Evolutionary conservation across 2,113 vertebrate species (phyloP), one percentile per base, ranked within the genome.

Genomic region (Silurus asotus): DNA sequence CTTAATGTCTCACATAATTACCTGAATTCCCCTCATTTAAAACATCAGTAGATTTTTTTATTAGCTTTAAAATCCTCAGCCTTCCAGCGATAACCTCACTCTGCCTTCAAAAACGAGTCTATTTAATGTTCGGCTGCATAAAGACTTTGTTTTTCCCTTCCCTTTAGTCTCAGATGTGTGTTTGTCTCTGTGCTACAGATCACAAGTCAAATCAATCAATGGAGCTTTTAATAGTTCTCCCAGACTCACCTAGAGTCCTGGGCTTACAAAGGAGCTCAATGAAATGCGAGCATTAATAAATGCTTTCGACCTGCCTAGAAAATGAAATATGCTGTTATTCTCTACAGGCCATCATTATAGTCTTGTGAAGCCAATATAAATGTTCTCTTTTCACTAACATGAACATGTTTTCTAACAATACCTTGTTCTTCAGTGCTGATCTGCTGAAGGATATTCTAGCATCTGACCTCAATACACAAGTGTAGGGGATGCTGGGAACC

Each of bases 391-490:
- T 61, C 61, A 20, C 58, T 56, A 75, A 74, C 65, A 81, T 28
- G 76, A 48, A 76, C 55, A 6, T 37, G 7, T 79, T 13, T 75
- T 37, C n/a, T 86, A 81, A 86, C 82, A 81, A 76, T 72, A 81
- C 88, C 64, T 75, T 51, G 49, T 76, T 79, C 25, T 55, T 76
- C 45, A 3, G 11, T 53, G 20, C 65, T 58, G 58, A 72, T 78
- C 74, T 20, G 48, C 62, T 76, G 75, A 74, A 67, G 61, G 86
- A 85, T 51, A 81, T 81, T 17, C 25, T 69, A 37, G 58, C 86
- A 59, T 61, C 84, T 87, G 80, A 87, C 86, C 82, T 83, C 45
- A 86, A 87, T 80, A 86, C 37, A 51, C 45, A 37, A 25, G 83
- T 83, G 84, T 9, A 78, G 72, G 56, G 80, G 80, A 83, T 86